Base-by-base conservation (phyloP, 2,113 vertebrate genomes). In the Salvelinus sp. region DNA sequence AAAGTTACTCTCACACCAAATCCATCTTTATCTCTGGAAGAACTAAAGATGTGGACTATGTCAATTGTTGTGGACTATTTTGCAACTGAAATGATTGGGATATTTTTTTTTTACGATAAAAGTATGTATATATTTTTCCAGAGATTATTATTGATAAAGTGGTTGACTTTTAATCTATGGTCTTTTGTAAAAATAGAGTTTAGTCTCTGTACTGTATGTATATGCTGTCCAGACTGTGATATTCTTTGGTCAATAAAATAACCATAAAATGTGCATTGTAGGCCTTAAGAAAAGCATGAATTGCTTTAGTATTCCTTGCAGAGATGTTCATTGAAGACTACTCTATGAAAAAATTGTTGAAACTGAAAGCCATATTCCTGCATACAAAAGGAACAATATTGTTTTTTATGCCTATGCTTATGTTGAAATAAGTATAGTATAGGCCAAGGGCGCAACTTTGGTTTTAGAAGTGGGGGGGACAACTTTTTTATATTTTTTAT, bases 341-440 rank as follows among this genome's bases (percentile, higher is more conserved):
- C 25, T 64, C 63, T 71, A 73, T 72, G 23, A 30, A 73, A 79
- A 57, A 71, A 65, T 63, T 73, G 50, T 64, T 90, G 33, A 70
- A 80, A 66, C 16, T 44, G 70, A 87, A 83, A 84, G 72, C 30
- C 66, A 76, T 91, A 83, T 87, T 88, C 89, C 87, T 93, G 92
- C 91, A 57, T 85, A 78, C 79, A 86, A 91, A 93, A 33, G 82
- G 87, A 74, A 33, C 62, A 25, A 54, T 79, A 57, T 75, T 83
- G 70, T 77, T 76, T 72, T 90, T 86, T 91, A 89, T 91, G 88
- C 90, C 38, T 82, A 76, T 89, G 88, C 85, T 85, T 90, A 89
- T 66, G 13, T 44, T 44, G 38, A 44, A 44, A 44, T 44, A 44
- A 44, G 38, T 44, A 44, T 10, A 44, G 7, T 44, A 44, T 44